These are phyloP conservation scores for Delia radicum DNA, from an alignment of 1,140 invertebrate genomes.

Conservation along the genomic window DNA sequence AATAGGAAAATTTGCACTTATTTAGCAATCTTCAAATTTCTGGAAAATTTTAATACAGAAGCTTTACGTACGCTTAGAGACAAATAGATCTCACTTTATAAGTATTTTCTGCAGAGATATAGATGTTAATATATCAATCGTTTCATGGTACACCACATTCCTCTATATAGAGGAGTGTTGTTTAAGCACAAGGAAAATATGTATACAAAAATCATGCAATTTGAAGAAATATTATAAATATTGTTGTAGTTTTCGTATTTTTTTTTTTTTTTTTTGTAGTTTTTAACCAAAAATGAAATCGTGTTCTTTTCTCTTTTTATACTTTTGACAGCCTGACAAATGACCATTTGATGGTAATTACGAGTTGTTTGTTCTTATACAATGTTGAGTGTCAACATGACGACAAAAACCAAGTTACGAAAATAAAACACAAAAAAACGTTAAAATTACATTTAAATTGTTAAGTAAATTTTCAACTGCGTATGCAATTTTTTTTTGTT, in stretches of 20 bases:
- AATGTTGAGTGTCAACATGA: not conserved
- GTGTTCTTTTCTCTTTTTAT: not conserved
- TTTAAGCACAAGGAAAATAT: not conserved
- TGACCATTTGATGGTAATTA: conserved; percentile 19
- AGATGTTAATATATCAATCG: too few relatives aligned
- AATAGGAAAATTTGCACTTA: too few relatives aligned
- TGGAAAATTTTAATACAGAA: too few relatives aligned
- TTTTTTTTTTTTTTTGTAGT: too few relatives aligned
- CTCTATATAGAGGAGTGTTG: not conserved
- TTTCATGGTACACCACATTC: too few relatives aligned
- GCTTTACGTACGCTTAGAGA: too few relatives aligned
- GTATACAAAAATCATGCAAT: conserved; percentile 2
- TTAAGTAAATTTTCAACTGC: conserved; percentile 5
- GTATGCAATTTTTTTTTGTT: not conserved
- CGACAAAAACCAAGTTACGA: not conserved
- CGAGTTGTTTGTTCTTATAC: conserved; percentile 8
- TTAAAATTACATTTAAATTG: not conserved
- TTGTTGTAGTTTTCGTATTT: too few relatives aligned
- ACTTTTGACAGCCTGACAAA: conserved; percentile 10
- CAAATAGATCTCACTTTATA: too few relatives aligned
- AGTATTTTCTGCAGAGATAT: too few relatives aligned
- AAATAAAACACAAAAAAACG: not conserved
- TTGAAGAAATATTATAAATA: not conserved
- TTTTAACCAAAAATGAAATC: not conserved
- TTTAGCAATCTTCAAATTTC: too few relatives aligned